Percentiles rank a stretch among this genome's conserved stretches.
Evolutionary conservation across 2,113 vertebrate species (phyloP).

Genomic region (Macrotus californicus): DNA sequence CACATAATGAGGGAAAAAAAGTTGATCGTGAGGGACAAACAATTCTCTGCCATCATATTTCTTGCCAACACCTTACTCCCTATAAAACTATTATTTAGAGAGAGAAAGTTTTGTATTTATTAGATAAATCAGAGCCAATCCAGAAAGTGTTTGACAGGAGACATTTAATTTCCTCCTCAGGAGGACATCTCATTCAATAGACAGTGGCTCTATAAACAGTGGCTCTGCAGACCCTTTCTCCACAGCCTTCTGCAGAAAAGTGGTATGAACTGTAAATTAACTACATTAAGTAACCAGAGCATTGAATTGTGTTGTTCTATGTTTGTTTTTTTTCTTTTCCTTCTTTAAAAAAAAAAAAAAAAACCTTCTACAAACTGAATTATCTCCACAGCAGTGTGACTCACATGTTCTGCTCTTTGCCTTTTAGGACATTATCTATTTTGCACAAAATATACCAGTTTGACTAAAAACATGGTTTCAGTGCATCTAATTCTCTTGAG

Average conservation of each 20-base stretch:
- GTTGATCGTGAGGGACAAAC: not conserved
- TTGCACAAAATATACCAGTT: not conserved
- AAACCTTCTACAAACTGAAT: not conserved
- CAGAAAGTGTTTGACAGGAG: conserved; percentile 45
- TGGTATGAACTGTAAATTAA: conserved; percentile 57
- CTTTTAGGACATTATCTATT: conserved; percentile 4
- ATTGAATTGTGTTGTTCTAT: not conserved
- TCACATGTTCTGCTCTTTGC: not conserved
- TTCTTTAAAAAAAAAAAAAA: not conserved
- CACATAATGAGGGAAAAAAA: not conserved
- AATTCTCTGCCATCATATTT: not conserved
- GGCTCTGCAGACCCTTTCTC: conserved; percentile 13
- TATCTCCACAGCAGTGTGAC: not conserved
- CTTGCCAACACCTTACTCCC: not conserved
- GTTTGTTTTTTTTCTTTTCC: not conserved
- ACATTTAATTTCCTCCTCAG: conserved; percentile 66
- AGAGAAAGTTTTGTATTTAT: conserved; percentile 53
- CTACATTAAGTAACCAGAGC: conserved; percentile 33
- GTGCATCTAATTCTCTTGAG: not conserved
- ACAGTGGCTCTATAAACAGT: not conserved
- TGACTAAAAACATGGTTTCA: not conserved
- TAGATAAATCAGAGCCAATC: conserved; percentile 66
- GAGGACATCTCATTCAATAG: conserved; percentile 42
- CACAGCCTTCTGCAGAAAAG: conserved; percentile 10
- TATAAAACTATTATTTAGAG: conserved; percentile 7